Base-by-base conservation (phyloP, 2,113 vertebrate genomes). In the Hyperoodon ampullatus region DNA sequence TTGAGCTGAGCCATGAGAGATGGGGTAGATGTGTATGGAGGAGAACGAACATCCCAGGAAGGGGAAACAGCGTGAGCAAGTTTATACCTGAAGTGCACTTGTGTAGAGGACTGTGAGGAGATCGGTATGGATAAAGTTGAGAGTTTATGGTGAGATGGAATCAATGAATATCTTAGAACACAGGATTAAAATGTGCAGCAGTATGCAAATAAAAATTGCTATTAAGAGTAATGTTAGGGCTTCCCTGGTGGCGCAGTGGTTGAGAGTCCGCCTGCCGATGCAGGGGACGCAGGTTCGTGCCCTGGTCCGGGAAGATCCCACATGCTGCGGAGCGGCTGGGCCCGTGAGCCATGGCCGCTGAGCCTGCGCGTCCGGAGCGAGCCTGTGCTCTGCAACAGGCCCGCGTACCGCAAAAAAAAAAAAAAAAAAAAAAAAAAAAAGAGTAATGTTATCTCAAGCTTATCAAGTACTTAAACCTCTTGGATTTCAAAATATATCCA, bases 61-160 rank as follows among this genome's bases (percentile, higher is more conserved):
- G 9, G 21, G 1, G 33, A 44, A 84, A 19, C 0, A 23, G 3
- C 33, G 24, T 0, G 2, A 35, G 13, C 33, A 66, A 47, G 5
- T n/a, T 39, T 50, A 12, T 10, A 1, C 12, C n/a, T 53, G 16
- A 47, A 65, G 58, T 68, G 26, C 58, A 42, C 2, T 19, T 72
- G 18, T 15, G 19, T 1, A 53, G 42, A 72, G 8, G 3, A 28
- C 9, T 33, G 0, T 14, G 3, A 83, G 3, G 42, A 74, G n/a
- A 47, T 21, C 0, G 11, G 39, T 3, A 8, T n/a, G n/a, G 8
- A 12, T n/a, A 18, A 72, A 58, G 30, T 1, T 18, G 21, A 85
- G 12, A 47, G n/a, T 42, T 24, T 26, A 65, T 1, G 35, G 9
- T 28, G 10, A 72, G 44, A 23, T 5, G 26, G 4, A 70, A 44